phyloP scores from a whole-genome alignment of 2,113 vertebrate species.

The Colossoma macropomum region DNA sequence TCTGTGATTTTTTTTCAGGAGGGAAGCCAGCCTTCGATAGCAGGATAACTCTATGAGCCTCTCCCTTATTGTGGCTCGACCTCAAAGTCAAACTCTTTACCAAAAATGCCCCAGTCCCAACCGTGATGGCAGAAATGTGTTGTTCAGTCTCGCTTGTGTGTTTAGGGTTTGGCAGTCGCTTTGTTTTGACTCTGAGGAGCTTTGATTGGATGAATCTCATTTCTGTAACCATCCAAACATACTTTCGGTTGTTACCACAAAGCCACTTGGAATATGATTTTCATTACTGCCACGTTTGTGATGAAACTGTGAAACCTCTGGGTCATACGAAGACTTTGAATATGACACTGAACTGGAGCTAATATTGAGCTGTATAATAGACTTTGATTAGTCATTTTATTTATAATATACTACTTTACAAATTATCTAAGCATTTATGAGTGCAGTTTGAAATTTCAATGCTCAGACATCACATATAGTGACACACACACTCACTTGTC shows the following conservation, averaged over 20 bases:
- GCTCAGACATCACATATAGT: not conserved
- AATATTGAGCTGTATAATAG: not conserved
- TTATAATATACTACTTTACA: not conserved
- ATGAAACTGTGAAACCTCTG: not conserved
- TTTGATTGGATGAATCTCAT: slow-evolving; percentile 1
- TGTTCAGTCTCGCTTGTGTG: not conserved
- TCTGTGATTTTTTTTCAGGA: too few relatives aligned
- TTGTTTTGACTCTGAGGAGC: slow-evolving; percentile 32
- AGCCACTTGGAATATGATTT: slow-evolving; percentile 4
- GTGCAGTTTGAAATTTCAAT: not conserved
- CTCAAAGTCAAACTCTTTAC: not conserved
- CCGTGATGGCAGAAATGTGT: slow-evolving; percentile 28
- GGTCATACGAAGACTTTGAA: not conserved
- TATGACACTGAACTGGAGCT: not conserved
- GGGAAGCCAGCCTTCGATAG: slow-evolving; percentile 3
- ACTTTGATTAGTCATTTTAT: not conserved
- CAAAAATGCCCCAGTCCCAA: not conserved
- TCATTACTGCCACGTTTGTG: not conserved
- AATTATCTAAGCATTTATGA: not conserved
- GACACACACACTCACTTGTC: not conserved
- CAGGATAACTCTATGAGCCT: slow-evolving; percentile 20
- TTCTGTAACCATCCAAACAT: slow-evolving; percentile 10
- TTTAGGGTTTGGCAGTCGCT: slow-evolving; percentile 16
- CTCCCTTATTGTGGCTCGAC: slow-evolving; percentile 32
- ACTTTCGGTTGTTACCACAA: slow-evolving; percentile 1